These are phyloP conservation scores for Upupa epops DNA, from an alignment of 2,113 vertebrate genomes.

Conservation along the genomic window DNA sequence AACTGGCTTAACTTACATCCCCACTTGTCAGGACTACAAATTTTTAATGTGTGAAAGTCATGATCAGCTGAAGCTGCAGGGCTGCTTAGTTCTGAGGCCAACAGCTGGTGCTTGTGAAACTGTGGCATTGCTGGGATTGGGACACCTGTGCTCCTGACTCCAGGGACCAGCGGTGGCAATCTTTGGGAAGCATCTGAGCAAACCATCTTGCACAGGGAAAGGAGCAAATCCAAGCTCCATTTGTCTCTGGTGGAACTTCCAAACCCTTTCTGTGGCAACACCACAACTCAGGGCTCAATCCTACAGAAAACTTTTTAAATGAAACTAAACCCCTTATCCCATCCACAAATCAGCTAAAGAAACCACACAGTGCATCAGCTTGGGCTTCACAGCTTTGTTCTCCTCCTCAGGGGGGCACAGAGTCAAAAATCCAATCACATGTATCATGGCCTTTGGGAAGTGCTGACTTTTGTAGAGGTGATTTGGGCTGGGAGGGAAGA, in stretches of 20 bases:
- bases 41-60: background rate
- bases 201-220: background rate
- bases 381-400: background rate
- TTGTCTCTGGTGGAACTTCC: background rate
- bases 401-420: background rate
- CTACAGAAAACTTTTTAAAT: background rate
- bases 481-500: background rate
- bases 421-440: background rate
- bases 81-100: fast-evolving
- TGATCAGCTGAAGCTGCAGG: background rate
- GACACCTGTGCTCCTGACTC: background rate
- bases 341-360: background rate
- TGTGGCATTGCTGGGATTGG: fast-evolving
- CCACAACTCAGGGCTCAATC: background rate
- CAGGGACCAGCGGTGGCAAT: background rate
- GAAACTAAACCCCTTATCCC: background rate
- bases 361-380: background rate
- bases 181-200: background rate
- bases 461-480: background rate
- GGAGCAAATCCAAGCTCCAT: background rate
- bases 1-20: background rate
- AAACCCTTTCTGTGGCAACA: fast-evolving
- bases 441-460: background rate
- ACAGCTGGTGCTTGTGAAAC: background rate
- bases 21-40: background rate